These are phyloP conservation scores for Strigamia crassipes DNA, from an alignment of 2,888 invertebrate genomes.

Conservation along the genomic window DNA sequence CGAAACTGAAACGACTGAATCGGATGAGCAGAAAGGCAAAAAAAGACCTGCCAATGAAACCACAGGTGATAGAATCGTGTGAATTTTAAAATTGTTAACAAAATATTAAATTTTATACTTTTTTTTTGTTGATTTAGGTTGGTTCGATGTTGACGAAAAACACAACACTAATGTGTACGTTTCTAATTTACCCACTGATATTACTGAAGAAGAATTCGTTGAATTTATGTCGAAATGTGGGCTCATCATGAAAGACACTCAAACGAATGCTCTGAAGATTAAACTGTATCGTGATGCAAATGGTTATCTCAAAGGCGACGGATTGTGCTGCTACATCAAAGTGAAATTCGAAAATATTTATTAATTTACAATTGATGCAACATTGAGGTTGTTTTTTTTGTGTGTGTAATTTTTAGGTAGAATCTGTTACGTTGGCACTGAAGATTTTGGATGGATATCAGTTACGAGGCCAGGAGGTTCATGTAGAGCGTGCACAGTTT, in stretches of 20 bases:
- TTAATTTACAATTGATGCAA: neutral
- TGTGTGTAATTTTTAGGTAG: constrained; percentile 68
- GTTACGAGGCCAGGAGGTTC: constrained; percentile 76
- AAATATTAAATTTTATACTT: neutral
- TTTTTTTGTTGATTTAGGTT: constrained; percentile 69
- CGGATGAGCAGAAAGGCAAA: neutral
- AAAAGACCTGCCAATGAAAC: neutral
- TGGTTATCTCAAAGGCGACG: constrained; percentile 89
- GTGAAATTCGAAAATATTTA: constrained; percentile 60
- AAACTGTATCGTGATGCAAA: constrained; percentile 89
- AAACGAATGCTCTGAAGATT: constrained; percentile 79
- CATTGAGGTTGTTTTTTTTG: neutral
- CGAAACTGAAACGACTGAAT: neutral
- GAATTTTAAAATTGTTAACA: neutral
- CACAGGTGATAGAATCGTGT: neutral
- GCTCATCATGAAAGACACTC: constrained; percentile 84
- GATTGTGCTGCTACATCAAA: constrained; percentile 92
- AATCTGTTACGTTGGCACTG: constrained; percentile 91
- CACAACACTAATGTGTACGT: constrained; percentile 97
- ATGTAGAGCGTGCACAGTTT: constrained; percentile 91
- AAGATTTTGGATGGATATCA: constrained; percentile 87
- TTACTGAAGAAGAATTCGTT: constrained; percentile 85
- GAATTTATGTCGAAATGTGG: constrained; percentile 97
- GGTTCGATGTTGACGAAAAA: constrained; percentile 90
- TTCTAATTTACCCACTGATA: constrained; percentile 83